Evolutionary conservation across 2,113 vertebrate species (phyloP), one percentile per base, ranked within the genome.

Genomic region (Varanus komodoensis): DNA sequence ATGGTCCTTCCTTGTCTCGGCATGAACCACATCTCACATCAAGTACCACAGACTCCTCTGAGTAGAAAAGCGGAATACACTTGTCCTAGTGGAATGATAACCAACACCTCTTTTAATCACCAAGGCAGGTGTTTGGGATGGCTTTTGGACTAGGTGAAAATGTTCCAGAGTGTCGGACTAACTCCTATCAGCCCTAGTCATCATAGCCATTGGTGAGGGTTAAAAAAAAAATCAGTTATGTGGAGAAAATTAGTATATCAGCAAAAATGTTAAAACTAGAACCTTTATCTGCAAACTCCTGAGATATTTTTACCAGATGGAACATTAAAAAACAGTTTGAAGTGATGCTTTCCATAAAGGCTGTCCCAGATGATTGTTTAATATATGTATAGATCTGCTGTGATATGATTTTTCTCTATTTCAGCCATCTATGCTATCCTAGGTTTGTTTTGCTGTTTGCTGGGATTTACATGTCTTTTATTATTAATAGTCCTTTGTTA

Each of bases 1-100:
- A 86, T 57, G n/a, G n/a, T 8, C 44, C n/a, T 52, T 44, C 54
- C 11, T 68, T 64, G 61, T 38, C 50, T 89, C 61, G 12, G 25
- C 0, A 0, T 19, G 8, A 61, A 68, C 57, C 73, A n/a, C 0
- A 0, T 80, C 83, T 44, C 34, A 38, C 34, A 54, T 14, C 23
- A 80, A 1, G 78, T 50, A 32, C 71, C 29, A 38, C 71, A 64
- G 17, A 5, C 52, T 54, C 25, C 78, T 89, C 21, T 11, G 34
- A 88, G 82, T 9, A 78, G 85, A 21, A 3, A 57, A 82, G 23
- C 0, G 34, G 78, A 69, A 29, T 68, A 84, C 71, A 80, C 38
- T 87, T 61, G 34, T 8, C 29, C 12, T 8, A 44, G 32, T 84
- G 57, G 15, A 48, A 21, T 48, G 27, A 61, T 1, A n/a, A 3